Evolutionary conservation across 2,888 invertebrate genomes (phyloP).

Genomic region (Sepioteuthis lessoniana): DNA sequence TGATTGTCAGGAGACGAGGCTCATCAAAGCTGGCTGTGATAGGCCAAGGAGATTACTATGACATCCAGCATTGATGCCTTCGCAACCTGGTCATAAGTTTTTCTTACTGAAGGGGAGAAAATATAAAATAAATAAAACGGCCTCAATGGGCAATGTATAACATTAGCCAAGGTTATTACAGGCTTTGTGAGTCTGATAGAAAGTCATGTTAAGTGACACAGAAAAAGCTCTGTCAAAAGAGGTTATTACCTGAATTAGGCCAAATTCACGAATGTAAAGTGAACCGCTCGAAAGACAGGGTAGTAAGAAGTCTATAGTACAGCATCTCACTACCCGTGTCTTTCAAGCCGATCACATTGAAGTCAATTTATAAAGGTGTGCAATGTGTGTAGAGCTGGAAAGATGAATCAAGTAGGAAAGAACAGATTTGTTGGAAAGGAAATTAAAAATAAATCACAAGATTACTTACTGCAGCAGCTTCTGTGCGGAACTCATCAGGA

Average conservation of each 20-base stretch:
- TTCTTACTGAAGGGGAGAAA: neutral
- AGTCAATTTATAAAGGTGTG: neutral
- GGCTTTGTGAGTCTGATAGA: no score
- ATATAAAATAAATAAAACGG: neutral
- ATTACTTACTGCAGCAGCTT: constrained; percentile 74
- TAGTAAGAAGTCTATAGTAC: constrained; percentile 86
- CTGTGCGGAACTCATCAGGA: constrained; percentile 77
- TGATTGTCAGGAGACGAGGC: constrained; percentile 77
- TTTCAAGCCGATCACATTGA: constrained; percentile 81
- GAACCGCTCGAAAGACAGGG: constrained; percentile 92
- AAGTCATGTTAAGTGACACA: no score
- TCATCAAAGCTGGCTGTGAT: constrained; percentile 98
- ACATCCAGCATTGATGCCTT: constrained; percentile 87
- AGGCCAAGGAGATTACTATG: constrained; percentile 80
- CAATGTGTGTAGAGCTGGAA: neutral
- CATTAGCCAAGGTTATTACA: neutral
- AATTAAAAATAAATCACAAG: neutral
- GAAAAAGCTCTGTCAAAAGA: no score
- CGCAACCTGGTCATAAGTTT: constrained; percentile 24
- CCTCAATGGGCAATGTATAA: neutral
- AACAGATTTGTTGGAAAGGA: neutral
- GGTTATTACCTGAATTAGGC: neutral
- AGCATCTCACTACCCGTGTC: constrained; percentile 99
- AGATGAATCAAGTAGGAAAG: neutral
- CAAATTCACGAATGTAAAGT: neutral